Evolutionary conservation across 37 sponge, comb jelly and placozoan genomes (phyloP).

Genomic region (Chondrilla cf. caribensis): DNA sequence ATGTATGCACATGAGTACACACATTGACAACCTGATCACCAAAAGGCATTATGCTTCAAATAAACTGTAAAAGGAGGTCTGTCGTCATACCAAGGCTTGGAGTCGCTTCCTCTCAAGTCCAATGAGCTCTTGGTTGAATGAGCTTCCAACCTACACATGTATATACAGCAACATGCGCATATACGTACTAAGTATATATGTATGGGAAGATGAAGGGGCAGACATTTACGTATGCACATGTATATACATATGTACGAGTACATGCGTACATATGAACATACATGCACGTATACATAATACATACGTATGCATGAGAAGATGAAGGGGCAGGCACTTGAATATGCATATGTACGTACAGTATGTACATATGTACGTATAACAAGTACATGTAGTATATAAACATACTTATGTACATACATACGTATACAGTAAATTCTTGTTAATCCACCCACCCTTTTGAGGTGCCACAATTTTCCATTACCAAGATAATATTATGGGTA

Average conservation of each 20-base stretch:
- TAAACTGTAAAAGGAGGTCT: conserved; percentile 15
- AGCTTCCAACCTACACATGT: background rate
- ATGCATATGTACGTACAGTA: background rate
- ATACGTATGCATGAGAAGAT: background rate
- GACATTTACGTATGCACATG: background rate
- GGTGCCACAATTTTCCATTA: no score
- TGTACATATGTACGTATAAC: no score
- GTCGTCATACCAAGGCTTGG: background rate
- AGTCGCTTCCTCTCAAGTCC: background rate
- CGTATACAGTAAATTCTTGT: no score
- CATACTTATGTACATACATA: no score
- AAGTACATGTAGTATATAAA: no score
- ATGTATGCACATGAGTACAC: background rate
- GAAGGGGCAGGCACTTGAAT: background rate
- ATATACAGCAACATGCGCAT: no score
- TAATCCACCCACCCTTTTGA: no score
- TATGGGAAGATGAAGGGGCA: background rate
- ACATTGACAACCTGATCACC: background rate
- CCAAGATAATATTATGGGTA: no score
- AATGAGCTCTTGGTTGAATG: background rate
- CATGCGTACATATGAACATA: background rate
- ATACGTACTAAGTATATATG: no score
- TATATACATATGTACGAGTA: no score
- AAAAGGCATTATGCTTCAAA: conserved; percentile 11
- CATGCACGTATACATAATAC: background rate